Base-by-base conservation (phyloP, 2,797 vertebrate species). In the Atherinosoma microstoma region DNA sequence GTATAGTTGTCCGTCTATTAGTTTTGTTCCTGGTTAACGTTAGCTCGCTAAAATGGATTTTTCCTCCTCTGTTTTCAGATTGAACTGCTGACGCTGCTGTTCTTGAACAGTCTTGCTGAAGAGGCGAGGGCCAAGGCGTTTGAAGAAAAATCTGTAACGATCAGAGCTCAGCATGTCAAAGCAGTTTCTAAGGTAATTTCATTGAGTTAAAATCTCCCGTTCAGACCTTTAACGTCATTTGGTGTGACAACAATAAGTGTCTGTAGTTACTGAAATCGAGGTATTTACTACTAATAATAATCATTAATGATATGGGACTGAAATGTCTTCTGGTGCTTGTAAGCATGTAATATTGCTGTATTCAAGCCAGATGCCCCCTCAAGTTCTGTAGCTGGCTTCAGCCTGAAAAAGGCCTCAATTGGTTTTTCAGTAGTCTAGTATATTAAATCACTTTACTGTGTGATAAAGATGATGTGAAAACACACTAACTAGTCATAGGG, bases 91-190 rank as follows among this genome's bases (percentile, higher is more conserved):
- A 94, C 95, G 51, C 85, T 98, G 66, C 34, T 98, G 27, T 97
- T 98, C 90, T 64, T 99, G 13, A 95, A 87, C 74, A 95, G 91
- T 18, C 89, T 99, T 79, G 96, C 96, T 2, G 94, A 96, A 84
- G 97, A 98, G 89, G 92, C 96, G 15, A 96, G 94, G 73, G 82
- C 91, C 73, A 96, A 94, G 60, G 97, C 97, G 38, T 95, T 95
- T 88, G 95, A 95, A 66, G 94, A 92, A 32, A 97, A 94, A 85
- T 95, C 94, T 36, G 89, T 91, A 69, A 89, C 92, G 20, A 96
- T 99, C 84, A 94, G 94, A 90, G 85, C 90, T 45, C 92, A 95
- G 0, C 97, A 99, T 6, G 3, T 95, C 42, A 76, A 81, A 79
- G 93, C 94, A n/a, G 95, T 96, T 7, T 76, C 89, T 20, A 95